Conservation (phyloP, 2,113 vertebrate genomes). For the Notiomystis cincta region DNA sequence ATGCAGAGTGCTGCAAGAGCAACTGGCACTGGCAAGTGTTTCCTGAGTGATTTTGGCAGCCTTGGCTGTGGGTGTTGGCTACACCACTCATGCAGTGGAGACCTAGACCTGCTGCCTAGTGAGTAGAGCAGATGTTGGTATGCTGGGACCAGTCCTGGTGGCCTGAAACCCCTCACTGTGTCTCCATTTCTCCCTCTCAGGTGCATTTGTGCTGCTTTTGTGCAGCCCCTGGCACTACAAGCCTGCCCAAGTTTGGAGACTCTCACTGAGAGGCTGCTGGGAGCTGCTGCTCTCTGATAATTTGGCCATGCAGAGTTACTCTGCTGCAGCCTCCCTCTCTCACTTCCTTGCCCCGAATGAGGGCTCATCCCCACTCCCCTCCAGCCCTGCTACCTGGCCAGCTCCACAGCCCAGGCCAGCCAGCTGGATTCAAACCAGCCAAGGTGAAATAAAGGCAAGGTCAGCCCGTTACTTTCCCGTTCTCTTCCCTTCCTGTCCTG, state of each 20-base stretch:
- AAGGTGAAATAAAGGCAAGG: neutral
- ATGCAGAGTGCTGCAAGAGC: fast-evolving
- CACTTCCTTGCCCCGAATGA: no score
- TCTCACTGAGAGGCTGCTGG: neutral
- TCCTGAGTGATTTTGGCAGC: neutral
- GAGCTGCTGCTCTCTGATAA: neutral
- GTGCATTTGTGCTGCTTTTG: fast-evolving
- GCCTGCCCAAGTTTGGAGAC: neutral
- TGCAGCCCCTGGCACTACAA: neutral
- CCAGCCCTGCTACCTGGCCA: neutral
- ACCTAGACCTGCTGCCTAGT: neutral
- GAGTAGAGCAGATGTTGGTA: neutral
- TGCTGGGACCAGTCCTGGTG: neutral
- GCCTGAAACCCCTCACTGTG: neutral
- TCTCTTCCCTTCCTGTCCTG: neutral
- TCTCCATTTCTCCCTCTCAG: neutral
- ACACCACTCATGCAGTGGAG: fast-evolving
- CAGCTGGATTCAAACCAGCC: neutral
- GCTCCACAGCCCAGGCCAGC: neutral
- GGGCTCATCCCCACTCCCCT: neutral
- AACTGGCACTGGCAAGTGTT: neutral
- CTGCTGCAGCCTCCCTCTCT: fast-evolving
- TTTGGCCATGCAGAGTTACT: neutral
- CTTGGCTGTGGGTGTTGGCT: neutral
- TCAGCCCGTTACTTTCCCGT: neutral